Evolutionary conservation across 2,797 vertebrate genomes (phyloP).

Genomic region (Chaetophractus vellerosus): DNA sequence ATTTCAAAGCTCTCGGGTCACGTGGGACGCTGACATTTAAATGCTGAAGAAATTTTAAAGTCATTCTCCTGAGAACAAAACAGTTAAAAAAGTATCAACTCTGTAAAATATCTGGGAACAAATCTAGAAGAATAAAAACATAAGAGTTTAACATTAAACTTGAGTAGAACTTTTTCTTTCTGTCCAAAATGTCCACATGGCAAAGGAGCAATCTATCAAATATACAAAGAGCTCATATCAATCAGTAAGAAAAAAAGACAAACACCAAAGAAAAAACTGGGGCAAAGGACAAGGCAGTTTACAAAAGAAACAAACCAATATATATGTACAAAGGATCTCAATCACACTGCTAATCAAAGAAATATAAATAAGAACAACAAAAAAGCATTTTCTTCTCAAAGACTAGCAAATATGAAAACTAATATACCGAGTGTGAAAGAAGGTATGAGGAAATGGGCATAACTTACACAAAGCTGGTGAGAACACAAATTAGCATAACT

Average conservation of each 20-base stretch:
- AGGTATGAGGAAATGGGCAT: neutral
- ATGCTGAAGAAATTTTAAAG: neutral
- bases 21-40: neutral
- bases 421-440: rapidly evolving
- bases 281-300: neutral
- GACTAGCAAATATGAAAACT: neutral
- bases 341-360: neutral
- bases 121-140: slow-evolving; percentile 20
- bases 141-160: neutral
- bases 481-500: neutral
- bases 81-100: neutral
- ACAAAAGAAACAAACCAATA: neutral
- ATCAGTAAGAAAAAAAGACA: neutral
- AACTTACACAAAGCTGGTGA: rapidly evolving
- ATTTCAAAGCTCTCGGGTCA: neutral
- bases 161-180: slow-evolving; percentile 35
- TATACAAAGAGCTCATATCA: neutral
- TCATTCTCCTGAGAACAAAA: slow-evolving; percentile 30
- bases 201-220: neutral
- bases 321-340: neutral
- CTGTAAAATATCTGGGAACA: neutral
- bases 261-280: slow-evolving; percentile 5
- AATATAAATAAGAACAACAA: rapidly evolving
- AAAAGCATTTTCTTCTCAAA: neutral
- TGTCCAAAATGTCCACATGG: neutral